Conservation (phyloP, 2,888 invertebrate species). For the Drosophila lutescens region DNA sequence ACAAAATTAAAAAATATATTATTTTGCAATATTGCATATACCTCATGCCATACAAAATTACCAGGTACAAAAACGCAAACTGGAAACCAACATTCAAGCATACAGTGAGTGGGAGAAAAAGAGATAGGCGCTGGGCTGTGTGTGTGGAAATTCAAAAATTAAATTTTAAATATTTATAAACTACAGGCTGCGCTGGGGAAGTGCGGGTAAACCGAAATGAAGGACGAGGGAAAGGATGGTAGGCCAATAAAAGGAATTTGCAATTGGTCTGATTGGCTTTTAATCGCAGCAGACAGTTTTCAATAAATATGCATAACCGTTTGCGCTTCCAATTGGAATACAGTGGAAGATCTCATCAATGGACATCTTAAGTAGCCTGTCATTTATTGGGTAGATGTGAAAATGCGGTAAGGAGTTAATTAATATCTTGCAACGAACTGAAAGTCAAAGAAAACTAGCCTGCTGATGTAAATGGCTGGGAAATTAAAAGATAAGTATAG, state of each 20-base stretch:
- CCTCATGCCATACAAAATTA: background rate
- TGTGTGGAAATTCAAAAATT: constrained; percentile 67
- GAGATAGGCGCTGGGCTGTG: constrained; percentile 33
- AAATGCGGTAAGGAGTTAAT: background rate
- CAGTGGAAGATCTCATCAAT: constrained; percentile 2
- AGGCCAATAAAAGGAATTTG: constrained; percentile 77
- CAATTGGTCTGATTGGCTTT: constrained; percentile 78
- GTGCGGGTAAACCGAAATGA: constrained; percentile 1
- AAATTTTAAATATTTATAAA: constrained; percentile 80
- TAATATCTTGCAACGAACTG: background rate
- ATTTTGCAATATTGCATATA: background rate
- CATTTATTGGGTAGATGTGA: background rate
- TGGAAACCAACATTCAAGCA: constrained; percentile 52
- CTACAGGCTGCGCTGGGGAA: constrained; percentile 26
- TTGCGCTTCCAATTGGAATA: constrained; percentile 29
- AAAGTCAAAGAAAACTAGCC: background rate
- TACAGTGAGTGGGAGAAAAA: constrained; percentile 20
- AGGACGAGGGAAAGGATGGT: constrained; percentile 7
- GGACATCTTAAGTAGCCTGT: background rate
- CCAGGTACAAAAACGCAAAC: constrained; percentile 25
- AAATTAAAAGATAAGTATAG: background rate
- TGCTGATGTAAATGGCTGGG: background rate
- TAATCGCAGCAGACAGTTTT: constrained; percentile 79
- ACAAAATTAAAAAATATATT: background rate
- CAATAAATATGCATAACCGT: constrained; percentile 77